Base-by-base conservation (phyloP, 2,888 invertebrate genomes). In the Aphodius granarius region DNA sequence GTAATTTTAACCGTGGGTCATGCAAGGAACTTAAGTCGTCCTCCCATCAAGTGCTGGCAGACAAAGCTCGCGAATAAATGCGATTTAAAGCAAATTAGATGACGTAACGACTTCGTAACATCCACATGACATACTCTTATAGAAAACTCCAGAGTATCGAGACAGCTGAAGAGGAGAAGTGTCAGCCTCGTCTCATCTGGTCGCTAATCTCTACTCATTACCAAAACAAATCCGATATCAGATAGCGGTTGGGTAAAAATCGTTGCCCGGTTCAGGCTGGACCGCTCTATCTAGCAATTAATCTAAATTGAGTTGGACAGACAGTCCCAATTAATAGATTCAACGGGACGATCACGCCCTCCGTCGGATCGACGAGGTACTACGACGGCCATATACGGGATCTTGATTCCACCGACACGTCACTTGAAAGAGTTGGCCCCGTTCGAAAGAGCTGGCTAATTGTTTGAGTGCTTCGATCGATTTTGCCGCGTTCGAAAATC, bases 291-390 rank as follows among this genome's bases (percentile, higher is more conserved):
- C 83, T 85, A 85, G 83, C 84, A 85, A 85, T 85, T 85, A 85
- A 85, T 85, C 85, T 85, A 85, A 85, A 85, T 85, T 84, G 84
- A 85, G 82, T 82, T 81, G 80, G 84, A 83, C 85, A 84, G 83
- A 84, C 83, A 83, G 84, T 83, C 83, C 84, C 83, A 84, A 85
- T 84, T 84, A 84, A 85, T 84, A 84, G 83, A 84, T 82, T 75
- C 76, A 78, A 71, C 20, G 18, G 20, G 72, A 75, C 66, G 66
- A 20, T 23, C 62, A 21, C 68, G 22, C 68, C 43, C 43, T 43
- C 43, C 4, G 6, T 3, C 43, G 43, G 43, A 43, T 3, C 2
- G 43, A 13, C 43, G 43, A 6, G 43, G 43, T 9, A 43, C 43
- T 43, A 43, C 43, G 6, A 43, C 43, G 43, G 43, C 43, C 43